Base-by-base conservation (phyloP, 2,888 invertebrate species). In the Aproaerema taeniolella region DNA sequence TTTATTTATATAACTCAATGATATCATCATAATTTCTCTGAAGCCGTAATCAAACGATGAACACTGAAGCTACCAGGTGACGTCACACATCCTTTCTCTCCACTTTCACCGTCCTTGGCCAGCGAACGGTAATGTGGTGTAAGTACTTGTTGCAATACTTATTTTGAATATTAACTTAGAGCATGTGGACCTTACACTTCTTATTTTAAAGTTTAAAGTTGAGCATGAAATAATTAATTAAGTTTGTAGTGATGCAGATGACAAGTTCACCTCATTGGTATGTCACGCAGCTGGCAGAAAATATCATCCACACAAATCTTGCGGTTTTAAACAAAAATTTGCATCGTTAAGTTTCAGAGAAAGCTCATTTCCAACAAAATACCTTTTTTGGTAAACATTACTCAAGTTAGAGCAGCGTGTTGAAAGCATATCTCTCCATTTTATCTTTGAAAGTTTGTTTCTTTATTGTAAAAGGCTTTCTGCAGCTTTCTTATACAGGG, bases 51-150 rank as follows among this genome's bases (percentile, higher is more conserved):
- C n/a, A n/a, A n/a, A n/a, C n/a, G n/a, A n/a, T 10, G 3, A 29
- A 9, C 3, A 20, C 28, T 11, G 55, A 20, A 20, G 20, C 8
- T 20, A 20, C 20, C 4, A 20, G 42, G 51, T 74, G 72, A 74
- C 67, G 64, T 65, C 67, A 63, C 65, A 67, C 64, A 73, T 78
- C 80, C 78, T 80, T 79, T 81, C 79, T 69, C 76, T 69, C 56
- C 52, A 73, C 83, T 85, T 85, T 85, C 83, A 70, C 82, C 66
- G 75, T 80, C 83, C 83, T 82, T 82, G 74, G 67, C 67, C 53
- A 64, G 56, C 59, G 55, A 55, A 58, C 61, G 60, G 55, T 60
- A 61, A 59, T 55, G 50, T 48, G 46, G 49, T 38, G 15, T 31
- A 31, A 31, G 38, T 31, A 38, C 11, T 9, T 31, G 15, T 11